Conservation (phyloP, 2,113 vertebrate genomes). For the Chaetorhynchus papuensis region DNA sequence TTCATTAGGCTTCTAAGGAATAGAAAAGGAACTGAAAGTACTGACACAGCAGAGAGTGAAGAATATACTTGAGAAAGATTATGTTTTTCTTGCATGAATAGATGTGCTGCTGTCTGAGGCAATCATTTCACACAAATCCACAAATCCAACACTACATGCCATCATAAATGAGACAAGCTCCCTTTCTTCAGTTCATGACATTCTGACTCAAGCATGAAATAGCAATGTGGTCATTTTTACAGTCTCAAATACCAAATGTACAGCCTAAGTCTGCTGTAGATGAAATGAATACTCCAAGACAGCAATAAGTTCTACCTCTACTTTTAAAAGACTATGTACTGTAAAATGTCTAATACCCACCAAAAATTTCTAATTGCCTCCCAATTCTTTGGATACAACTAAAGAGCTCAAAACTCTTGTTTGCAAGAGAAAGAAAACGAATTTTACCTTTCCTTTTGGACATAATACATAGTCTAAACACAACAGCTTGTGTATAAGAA, state of each 20-base stretch:
- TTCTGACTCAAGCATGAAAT: neutral
- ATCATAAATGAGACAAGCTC: neutral
- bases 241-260: neutral
- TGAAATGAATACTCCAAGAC: neutral
- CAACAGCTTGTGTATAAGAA: neutral
- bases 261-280: neutral
- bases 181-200: neutral
- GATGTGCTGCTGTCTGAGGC: neutral
- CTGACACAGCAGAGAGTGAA: neutral
- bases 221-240: neutral
- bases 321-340: neutral
- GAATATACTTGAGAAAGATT: neutral
- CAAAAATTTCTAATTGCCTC: neutral
- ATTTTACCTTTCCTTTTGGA: neutral
- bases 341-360: neutral
- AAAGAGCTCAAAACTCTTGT: neutral
- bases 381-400: neutral
- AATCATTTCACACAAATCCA: neutral
- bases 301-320: neutral
- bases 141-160: neutral
- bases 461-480: neutral
- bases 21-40: neutral
- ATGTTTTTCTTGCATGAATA: neutral
- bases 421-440: neutral
- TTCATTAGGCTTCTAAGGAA: neutral